phyloP scores from a whole-genome alignment of 2,113 vertebrate species.

The Galbula dea region DNA sequence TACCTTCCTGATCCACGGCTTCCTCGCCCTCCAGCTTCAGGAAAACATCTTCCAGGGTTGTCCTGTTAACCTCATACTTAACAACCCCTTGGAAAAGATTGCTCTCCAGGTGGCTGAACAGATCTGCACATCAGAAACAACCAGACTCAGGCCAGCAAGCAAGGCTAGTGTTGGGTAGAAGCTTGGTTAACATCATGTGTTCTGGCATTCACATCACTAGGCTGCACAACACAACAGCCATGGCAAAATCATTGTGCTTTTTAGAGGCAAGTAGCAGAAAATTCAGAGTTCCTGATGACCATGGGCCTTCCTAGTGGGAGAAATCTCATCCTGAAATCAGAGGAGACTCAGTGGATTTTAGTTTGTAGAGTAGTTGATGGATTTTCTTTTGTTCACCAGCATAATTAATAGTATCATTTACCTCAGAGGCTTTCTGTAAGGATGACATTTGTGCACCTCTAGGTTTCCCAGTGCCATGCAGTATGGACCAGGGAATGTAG shows the following conservation, averaged over 20 bases:
- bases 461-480: background rate
- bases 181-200: accelerated
- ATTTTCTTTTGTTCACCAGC: background rate
- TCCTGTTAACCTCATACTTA: constrained; percentile 88
- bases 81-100: constrained; percentile 74
- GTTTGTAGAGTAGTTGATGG: background rate
- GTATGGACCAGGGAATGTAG: accelerated
- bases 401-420: background rate
- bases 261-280: background rate
- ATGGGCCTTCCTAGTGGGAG: background rate
- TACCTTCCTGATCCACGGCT: constrained; percentile 79
- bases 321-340: background rate
- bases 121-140: constrained; percentile 53
- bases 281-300: background rate
- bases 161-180: background rate
- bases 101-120: constrained; percentile 84
- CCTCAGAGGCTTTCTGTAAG: background rate
- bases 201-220: background rate
- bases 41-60: constrained; percentile 91
- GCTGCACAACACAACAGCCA: background rate
- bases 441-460: background rate
- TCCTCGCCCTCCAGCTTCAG: constrained; percentile 86
- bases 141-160: background rate
- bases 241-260: accelerated
- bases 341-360: background rate